Evolutionary conservation across 2,888 invertebrate species (phyloP), one percentile per base, ranked within the genome.

Genomic region (Endomychus coccineus): DNA sequence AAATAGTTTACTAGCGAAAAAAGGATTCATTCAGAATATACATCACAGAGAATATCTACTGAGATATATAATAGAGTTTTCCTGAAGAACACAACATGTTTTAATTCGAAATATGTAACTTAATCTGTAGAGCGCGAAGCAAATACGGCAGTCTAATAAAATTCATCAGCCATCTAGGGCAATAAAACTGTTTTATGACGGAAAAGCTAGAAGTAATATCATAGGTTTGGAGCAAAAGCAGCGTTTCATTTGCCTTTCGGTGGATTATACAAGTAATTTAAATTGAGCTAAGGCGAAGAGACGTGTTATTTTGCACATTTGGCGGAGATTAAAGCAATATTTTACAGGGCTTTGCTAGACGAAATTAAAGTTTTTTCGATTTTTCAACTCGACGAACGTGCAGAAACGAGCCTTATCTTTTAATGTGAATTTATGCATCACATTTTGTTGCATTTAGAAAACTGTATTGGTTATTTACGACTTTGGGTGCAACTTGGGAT

Each of bases 311-410:
- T 62, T 59, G 58, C 59, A 55, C 59, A 61, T 62, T 63, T 59
- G 50, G 50, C 61, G 52, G 60, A 66, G 66, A 66, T 66, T 66
- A 66, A 66, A 65, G 64, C 62, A 61, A 65, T 66, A 66, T 66
- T 65, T 66, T 61, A 66, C 61, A 50, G 49, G 52, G 54, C 50
- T 49, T 43, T 45, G 48, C 39, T 39, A 34, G 47, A 50, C 44
- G 48, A 64, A 64, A 64, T 64, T 63, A 66, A 66, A 64, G 62
- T 66, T 66, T 62, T 59, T 54, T 57, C 49, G 54, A 52, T 51
- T 54, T 56, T 50, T 50, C 45, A 50, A 44, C 50, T 44, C 34
- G 47, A 51, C 41, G 52, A 53, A 60, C 59, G 60, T 61, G 59
- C 58, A 60, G 62, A 61, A 61, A 60, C 58, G 45, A 56, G 52